Conservation (phyloP, 2,113 vertebrate species). For the Charina bottae region DNA sequence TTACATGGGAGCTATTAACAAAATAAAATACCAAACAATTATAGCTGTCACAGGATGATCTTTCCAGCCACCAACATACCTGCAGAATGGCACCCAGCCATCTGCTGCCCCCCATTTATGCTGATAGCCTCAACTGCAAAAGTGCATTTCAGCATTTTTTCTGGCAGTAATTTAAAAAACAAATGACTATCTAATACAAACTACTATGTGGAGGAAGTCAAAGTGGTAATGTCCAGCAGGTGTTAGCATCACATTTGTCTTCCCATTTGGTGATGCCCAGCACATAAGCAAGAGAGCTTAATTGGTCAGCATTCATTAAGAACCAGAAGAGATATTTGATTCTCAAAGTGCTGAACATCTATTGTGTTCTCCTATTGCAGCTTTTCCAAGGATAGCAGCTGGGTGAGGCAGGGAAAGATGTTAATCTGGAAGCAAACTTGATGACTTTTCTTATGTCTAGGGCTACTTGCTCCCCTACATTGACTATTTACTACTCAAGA, state of each 20-base stretch:
- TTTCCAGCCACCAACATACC: constrained; percentile 8
- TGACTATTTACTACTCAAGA: neutral
- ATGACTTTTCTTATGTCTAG: neutral
- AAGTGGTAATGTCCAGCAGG: neutral
- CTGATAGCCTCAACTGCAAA: neutral
- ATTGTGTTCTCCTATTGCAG: neutral
- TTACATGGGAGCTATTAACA: constrained; percentile 32
- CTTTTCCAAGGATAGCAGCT: neutral
- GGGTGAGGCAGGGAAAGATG: neutral
- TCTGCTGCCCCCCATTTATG: neutral
- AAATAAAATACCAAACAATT: neutral
- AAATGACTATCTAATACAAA: neutral
- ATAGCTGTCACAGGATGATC: neutral
- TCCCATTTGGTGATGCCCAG: neutral
- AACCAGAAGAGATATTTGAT: neutral
- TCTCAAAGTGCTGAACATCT: constrained; percentile 15
- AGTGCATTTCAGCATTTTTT: accelerated
- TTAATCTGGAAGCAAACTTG: neutral
- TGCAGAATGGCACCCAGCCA: neutral
- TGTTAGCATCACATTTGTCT: constrained; percentile 10
- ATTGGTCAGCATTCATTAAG: constrained; percentile 1
- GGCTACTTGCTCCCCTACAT: neutral
- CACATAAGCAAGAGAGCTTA: neutral
- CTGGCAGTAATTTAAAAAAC: neutral
- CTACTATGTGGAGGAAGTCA: neutral